Percentiles rank a stretch among this genome's conserved stretches.
phyloP scores from a whole-genome alignment of 2,113 vertebrate species.

The Centropus bengalensis region DNA sequence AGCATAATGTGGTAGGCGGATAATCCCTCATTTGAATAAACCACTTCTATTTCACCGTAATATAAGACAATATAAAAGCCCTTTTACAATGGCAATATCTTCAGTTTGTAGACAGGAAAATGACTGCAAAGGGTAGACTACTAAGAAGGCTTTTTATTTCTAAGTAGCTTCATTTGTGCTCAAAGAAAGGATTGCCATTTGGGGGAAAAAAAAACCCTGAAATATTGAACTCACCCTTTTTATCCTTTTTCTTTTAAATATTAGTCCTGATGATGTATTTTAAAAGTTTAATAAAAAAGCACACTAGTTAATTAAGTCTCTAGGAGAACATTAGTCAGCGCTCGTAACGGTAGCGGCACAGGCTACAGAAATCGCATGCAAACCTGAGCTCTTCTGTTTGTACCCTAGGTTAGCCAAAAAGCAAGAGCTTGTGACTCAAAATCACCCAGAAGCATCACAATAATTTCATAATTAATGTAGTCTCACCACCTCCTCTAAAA shows the following conservation, averaged over 20 bases:
- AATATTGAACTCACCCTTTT: neutral
- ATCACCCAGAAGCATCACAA: neutral
- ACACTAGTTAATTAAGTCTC: neutral
- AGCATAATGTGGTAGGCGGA: neutral
- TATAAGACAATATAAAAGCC: neutral
- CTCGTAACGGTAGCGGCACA: neutral
- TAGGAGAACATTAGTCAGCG: neutral
- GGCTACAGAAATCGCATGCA: neutral
- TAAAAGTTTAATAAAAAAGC: neutral
- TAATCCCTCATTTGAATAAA: conserved; percentile 54
- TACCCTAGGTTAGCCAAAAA: neutral
- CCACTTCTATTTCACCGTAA: neutral
- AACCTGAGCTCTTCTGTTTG: neutral
- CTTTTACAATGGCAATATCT: neutral
- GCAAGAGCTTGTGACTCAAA: neutral
- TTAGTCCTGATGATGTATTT: neutral
- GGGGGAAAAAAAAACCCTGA: accelerated
- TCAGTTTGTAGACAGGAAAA: conserved; percentile 12
- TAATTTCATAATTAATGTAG: neutral
- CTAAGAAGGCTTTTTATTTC: neutral
- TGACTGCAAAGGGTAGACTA: neutral
- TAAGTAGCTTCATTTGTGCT: neutral
- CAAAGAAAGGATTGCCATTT: neutral
- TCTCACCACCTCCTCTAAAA: neutral
- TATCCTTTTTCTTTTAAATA: neutral